phyloP scores from a whole-genome alignment of 2,888 invertebrate species.

The Nymphalis polychloros region DNA sequence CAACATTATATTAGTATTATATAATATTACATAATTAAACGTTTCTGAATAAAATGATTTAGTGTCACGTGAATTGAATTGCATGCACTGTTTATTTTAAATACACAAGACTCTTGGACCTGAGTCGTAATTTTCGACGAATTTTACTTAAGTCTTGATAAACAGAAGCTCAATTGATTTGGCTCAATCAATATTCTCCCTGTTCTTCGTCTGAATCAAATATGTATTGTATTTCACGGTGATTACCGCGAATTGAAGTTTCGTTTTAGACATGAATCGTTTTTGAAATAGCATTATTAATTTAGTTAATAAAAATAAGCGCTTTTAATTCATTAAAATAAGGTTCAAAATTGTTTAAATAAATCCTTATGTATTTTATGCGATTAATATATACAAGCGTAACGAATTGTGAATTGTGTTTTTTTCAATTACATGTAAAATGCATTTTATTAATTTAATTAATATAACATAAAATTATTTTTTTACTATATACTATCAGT shows the following conservation, averaged over 20 bases:
- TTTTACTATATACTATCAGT: too few species aligned
- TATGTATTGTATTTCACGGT: conserved; percentile 19
- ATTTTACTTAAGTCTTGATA: conserved; percentile 43
- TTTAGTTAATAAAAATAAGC: neutral
- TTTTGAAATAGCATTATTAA: neutral
- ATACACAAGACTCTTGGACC: conserved; percentile 9
- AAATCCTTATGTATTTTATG: too few species aligned
- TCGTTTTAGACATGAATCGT: conserved; percentile 1
- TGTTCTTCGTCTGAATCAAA: conserved; percentile 23
- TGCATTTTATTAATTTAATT: too few species aligned
- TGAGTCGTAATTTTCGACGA: conserved; percentile 27
- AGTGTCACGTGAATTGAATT: neutral
- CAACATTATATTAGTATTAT: too few species aligned
- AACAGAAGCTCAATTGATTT: conserved; percentile 44
- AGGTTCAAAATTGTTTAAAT: too few species aligned
- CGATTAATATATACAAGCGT: too few species aligned
- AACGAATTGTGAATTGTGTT: too few species aligned
- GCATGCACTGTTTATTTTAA: too few species aligned
- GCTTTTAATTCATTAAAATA: too few species aligned
- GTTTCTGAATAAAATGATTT: neutral
- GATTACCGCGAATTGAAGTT: neutral
- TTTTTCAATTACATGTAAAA: too few species aligned
- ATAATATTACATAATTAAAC: too few species aligned
- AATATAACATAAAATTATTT: too few species aligned
- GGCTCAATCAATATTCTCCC: conserved; percentile 45